Conservation (phyloP, 2,797 vertebrate genomes). For the Odontamblyopus rebecca region DNA sequence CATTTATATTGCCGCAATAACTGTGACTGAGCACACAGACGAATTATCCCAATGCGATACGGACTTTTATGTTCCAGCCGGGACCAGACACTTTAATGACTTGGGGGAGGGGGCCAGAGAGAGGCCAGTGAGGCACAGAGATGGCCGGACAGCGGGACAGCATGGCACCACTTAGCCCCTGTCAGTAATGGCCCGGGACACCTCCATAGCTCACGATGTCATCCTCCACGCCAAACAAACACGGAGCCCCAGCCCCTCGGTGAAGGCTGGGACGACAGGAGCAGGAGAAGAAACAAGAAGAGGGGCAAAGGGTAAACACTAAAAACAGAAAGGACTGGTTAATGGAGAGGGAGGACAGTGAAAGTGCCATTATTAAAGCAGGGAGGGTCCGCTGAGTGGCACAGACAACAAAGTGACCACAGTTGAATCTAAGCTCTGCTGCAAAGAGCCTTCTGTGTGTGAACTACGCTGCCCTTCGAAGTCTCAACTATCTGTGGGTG, state of each 20-base stretch:
- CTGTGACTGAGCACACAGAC: slow-evolving; percentile 49
- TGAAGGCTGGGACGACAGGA: slow-evolving; percentile 13
- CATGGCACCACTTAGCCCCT: slow-evolving; percentile 69
- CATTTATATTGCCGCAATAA: slow-evolving; percentile 55
- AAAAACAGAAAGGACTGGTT: slow-evolving; percentile 28
- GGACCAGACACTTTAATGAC: slow-evolving; percentile 70
- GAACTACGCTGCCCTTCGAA: background rate
- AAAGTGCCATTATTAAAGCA: slow-evolving; percentile 29
- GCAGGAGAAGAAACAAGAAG: slow-evolving; percentile 14
- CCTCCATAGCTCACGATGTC: slow-evolving; percentile 48
- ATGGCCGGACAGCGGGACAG: slow-evolving; percentile 57
- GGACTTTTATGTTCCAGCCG: slow-evolving; percentile 65
- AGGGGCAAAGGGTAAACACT: slow-evolving; percentile 43
- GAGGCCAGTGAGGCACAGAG: slow-evolving; percentile 60
- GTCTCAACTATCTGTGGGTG: background rate
- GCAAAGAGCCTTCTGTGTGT: slow-evolving; percentile 24
- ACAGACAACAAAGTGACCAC: slow-evolving; percentile 13
- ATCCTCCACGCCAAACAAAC: slow-evolving; percentile 38
- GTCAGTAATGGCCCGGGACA: slow-evolving; percentile 63
- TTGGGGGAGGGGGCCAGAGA: slow-evolving; percentile 65
- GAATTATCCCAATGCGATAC: slow-evolving; percentile 61
- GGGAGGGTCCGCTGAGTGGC: slow-evolving; percentile 14
- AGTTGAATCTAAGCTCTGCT: slow-evolving; percentile 18
- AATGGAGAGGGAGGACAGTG: slow-evolving; percentile 40
- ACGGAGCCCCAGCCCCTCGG: background rate